A percentile compares a stretch with the other conserved stretches of the same genome.
These are phyloP conservation scores for Scaptomyza flava DNA, from an alignment of 2,888 invertebrate genomes.

Conservation along the genomic window DNA sequence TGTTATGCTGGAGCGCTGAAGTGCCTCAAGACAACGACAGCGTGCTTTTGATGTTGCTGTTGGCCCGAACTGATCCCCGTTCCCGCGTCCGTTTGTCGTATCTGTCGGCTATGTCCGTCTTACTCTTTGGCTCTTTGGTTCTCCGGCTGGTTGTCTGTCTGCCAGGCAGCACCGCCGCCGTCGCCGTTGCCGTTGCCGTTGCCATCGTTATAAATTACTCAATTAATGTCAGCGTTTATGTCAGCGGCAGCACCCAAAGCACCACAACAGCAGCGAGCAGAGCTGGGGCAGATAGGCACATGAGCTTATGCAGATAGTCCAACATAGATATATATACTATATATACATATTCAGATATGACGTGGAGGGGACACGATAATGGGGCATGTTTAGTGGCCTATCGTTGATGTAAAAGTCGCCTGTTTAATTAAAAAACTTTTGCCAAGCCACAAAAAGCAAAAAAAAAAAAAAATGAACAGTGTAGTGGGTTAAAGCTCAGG, in stretches of 20 bases:
- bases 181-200: conserved; percentile 31
- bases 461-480: conserved; percentile 31
- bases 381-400: conserved; percentile 78
- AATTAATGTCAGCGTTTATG: conserved; percentile 83
- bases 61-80: conserved; percentile 20
- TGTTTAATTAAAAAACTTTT: conserved; percentile 68
- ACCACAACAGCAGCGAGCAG: conserved; percentile 38
- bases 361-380: conserved; percentile 70
- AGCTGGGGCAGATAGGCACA: conserved; percentile 64
- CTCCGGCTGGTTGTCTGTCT: conserved; percentile 11
- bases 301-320: conserved; percentile 70
- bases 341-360: conserved; percentile 59
- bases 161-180: conserved; percentile 40
- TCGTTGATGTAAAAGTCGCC: conserved; percentile 46
- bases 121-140: conserved; percentile 8
- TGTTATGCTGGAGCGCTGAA: conserved; percentile 67
- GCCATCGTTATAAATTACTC: conserved; percentile 83
- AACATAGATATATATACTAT: conserved; percentile 50
- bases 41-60: conserved; percentile 73
- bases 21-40: conserved; percentile 65
- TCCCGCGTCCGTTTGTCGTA: conserved; percentile 35
- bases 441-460: conserved; percentile 31
- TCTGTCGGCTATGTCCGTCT: conserved; percentile 46
- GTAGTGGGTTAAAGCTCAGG: conserved; percentile 25
- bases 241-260: conserved; percentile 73